These are phyloP conservation scores for Augiades crinisus DNA, from an alignment of 2,888 invertebrate genomes.

Conservation along the genomic window DNA sequence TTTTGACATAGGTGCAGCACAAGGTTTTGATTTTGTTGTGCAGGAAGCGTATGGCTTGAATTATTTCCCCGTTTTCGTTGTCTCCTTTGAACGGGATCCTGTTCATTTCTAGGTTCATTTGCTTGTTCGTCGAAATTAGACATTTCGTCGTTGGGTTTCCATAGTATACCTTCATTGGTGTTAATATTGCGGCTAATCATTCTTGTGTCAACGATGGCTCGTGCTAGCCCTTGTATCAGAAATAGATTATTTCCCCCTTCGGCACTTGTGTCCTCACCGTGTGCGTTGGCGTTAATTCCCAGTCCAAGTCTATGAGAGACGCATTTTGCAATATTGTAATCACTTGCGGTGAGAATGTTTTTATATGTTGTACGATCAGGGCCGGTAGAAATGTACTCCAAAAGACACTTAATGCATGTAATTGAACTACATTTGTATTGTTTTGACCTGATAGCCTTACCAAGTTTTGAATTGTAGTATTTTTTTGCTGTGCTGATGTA, in stretches of 20 bases:
- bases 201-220: background rate
- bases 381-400: conserved; percentile 28
- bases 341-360: conserved; percentile 24
- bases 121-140: conserved; percentile 2
- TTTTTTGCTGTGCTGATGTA: conserved; percentile 7
- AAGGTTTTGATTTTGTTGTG: conserved; percentile 19
- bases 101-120: background rate
- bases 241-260: conserved; percentile 20
- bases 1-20: conserved; percentile 26
- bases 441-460: conserved; percentile 25
- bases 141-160: conserved; percentile 10
- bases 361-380: conserved; percentile 24
- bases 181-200: conserved; percentile 5
- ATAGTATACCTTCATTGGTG: conserved; percentile 9
- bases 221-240: conserved; percentile 15
- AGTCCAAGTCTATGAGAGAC: conserved; percentile 26
- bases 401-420: conserved; percentile 23
- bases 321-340: conserved; percentile 19
- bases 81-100: background rate
- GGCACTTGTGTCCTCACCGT: background rate
- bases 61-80: conserved; percentile 4
- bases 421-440: conserved; percentile 27
- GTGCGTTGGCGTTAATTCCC: background rate
- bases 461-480: conserved; percentile 25
- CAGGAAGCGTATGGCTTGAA: background rate